These are phyloP conservation scores for Hippocampus comes DNA, from an alignment of 2,113 vertebrate genomes.

Conservation along the genomic window DNA sequence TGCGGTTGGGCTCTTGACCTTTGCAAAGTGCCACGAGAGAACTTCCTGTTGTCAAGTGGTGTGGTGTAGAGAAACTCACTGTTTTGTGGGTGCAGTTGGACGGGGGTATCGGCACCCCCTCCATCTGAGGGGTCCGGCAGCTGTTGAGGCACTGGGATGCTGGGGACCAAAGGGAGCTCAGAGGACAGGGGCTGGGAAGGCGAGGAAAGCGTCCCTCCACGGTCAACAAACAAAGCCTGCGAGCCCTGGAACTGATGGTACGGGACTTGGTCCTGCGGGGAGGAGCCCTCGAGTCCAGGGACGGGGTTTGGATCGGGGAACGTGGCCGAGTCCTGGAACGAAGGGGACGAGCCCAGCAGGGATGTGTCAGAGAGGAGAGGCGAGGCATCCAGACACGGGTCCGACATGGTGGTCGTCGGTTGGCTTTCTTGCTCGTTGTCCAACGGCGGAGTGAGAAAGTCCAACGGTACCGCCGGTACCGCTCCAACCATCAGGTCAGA, in stretches of 20 bases:
- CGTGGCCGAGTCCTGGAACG: slow-evolving; percentile 21
- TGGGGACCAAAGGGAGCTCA: slow-evolving; percentile 14
- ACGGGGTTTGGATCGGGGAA: slow-evolving; percentile 33
- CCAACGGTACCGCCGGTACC: slow-evolving; percentile 51
- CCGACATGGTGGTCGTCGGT: slow-evolving; percentile 26
- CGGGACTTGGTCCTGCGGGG: slow-evolving; percentile 23
- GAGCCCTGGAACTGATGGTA: slow-evolving; percentile 41
- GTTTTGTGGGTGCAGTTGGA: slow-evolving; percentile 62
- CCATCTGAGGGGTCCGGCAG: slow-evolving; percentile 41
- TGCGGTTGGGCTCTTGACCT: no score
- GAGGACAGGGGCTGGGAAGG: slow-evolving; percentile 24
- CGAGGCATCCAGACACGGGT: slow-evolving; percentile 47
- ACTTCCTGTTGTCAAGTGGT: no score
- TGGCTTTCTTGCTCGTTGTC: slow-evolving; percentile 38
- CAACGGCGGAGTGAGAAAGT: slow-evolving; percentile 49
- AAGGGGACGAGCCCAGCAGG: slow-evolving; percentile 46
- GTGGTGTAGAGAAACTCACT: slow-evolving; percentile 54
- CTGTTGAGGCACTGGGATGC: slow-evolving; percentile 57
- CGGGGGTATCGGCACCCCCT: slow-evolving; percentile 44
- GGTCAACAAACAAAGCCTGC: slow-evolving; percentile 29
- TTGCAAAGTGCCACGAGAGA: no score
- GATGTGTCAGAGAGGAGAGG: slow-evolving; percentile 50
- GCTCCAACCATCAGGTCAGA: slow-evolving; percentile 49
- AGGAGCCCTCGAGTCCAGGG: slow-evolving; percentile 22
- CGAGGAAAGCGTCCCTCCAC: slow-evolving; percentile 13